phyloP scores from a whole-genome alignment of 2,888 invertebrate species.

The Scaptomyza caliginosa region DNA sequence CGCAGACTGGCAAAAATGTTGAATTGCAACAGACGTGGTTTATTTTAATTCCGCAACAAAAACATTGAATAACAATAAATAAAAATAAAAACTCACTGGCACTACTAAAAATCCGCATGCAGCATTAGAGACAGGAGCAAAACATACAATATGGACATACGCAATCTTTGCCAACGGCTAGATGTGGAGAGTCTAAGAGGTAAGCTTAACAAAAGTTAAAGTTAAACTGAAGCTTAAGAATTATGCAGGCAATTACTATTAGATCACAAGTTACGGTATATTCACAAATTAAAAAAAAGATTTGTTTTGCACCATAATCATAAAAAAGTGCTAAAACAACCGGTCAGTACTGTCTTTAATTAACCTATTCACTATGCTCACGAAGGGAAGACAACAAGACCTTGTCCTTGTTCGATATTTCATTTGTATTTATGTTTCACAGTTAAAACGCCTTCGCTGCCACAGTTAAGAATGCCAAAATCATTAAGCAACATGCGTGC shows the following conservation, averaged over 20 bases:
- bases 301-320: no score
- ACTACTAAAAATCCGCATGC: conserved; percentile 16
- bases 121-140: conserved; percentile 5
- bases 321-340: no score
- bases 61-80: no score
- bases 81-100: background rate
- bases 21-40: conserved; percentile 65
- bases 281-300: no score
- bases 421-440: background rate
- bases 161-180: conserved; percentile 80
- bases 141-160: conserved; percentile 76
- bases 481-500: conserved; percentile 81
- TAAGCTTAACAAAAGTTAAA: conserved; percentile 31
- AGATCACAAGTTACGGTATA: no score
- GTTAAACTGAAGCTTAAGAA: background rate
- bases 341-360: no score
- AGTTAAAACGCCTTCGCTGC: conserved; percentile 77
- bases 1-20: conserved; percentile 62
- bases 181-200: conserved; percentile 81
- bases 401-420: no score
- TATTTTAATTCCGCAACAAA: conserved; percentile 4
- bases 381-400: no score
- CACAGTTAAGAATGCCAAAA: conserved; percentile 82
- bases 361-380: no score
- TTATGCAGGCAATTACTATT: no score